Evolutionary conservation across 2,113 vertebrate genomes (phyloP).

Genomic region (Mus musculus): GRCm39 chr5:134640501-134641000

Average conservation of each 20-base stretch:
- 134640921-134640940: fast-evolving
- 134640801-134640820: fast-evolving
- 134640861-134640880: fast-evolving
- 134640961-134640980: not conserved
- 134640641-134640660: not conserved
- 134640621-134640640: not conserved
- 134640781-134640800: not conserved
- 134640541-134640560: not conserved
- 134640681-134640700: no score
- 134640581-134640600: not conserved
- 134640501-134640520: not conserved
- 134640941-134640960: not conserved
- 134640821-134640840: not conserved
- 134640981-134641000: not conserved
- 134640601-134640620: not conserved
- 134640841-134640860: not conserved
- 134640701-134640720: not conserved
- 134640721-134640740: fast-evolving
- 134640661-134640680: not conserved
- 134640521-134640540: not conserved
- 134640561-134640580: not conserved
- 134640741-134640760: not conserved
- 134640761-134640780: not conserved
- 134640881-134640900: not conserved
- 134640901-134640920: not conserved